Evolutionary conservation across 2,113 vertebrate species (phyloP).

Genomic region (Gnathonemus echidnorhynchus): DNA sequence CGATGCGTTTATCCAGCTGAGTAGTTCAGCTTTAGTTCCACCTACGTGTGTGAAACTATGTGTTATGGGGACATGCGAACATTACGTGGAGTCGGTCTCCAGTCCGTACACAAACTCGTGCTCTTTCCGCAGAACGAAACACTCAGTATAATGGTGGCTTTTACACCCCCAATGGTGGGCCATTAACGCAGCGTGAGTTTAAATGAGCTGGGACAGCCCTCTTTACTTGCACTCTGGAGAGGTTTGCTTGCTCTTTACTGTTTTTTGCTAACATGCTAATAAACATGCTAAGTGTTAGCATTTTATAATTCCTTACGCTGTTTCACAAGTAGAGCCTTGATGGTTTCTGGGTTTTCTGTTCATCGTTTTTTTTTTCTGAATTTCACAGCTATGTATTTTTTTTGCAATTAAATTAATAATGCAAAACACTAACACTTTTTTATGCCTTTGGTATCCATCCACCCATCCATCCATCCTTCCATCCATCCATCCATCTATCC

Average conservation of each 20-base stretch:
- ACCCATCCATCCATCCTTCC: neutral
- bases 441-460: neutral
- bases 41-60: neutral
- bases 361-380: neutral
- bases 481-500: neutral
- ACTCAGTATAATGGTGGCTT: constrained; percentile 47
- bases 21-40: neutral
- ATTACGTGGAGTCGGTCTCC: neutral
- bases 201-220: neutral
- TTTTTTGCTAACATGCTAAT: neutral
- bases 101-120: neutral
- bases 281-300: neutral
- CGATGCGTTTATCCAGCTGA: constrained; percentile 44
- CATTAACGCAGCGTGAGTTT: neutral
- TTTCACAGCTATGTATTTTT: neutral
- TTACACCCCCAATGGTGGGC: neutral
- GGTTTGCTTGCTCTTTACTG: neutral
- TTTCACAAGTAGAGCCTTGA: neutral
- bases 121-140: constrained; percentile 32
- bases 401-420: neutral
- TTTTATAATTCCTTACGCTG: neutral
- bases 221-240: neutral
- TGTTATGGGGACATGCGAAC: neutral
- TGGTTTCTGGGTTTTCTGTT: neutral
- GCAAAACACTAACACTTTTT: neutral